Percentiles rank a stretch among this genome's conserved stretches.
phyloP scores from a whole-genome alignment of 2,113 vertebrate genomes.

The Podarcis raffonei region DNA sequence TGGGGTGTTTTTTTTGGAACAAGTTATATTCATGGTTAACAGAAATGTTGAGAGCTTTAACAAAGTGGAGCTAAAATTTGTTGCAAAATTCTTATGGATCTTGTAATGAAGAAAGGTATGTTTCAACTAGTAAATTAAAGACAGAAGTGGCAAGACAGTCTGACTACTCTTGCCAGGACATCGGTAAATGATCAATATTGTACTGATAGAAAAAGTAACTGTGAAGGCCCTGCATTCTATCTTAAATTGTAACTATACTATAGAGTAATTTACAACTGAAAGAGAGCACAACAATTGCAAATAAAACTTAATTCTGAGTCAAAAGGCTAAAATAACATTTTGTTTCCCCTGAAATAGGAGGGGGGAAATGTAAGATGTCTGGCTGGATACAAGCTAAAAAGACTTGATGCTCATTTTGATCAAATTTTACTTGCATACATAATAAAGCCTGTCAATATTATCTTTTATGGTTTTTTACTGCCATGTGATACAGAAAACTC shows the following conservation, averaged over 20 bases:
- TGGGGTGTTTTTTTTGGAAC: slow-evolving; percentile 66
- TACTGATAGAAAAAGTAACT: slow-evolving; percentile 19
- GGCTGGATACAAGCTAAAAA: background rate
- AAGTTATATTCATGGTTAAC: slow-evolving; percentile 55
- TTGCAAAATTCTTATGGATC: slow-evolving; percentile 45
- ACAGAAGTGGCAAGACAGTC: slow-evolving; percentile 50
- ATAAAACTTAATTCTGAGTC: background rate
- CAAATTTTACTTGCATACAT: background rate
- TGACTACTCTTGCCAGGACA: slow-evolving; percentile 40
- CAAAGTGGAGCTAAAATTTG: slow-evolving; percentile 48
- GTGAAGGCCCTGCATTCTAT: slow-evolving; percentile 16
- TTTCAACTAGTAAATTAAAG: slow-evolving; percentile 61
- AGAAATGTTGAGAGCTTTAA: slow-evolving; percentile 61
- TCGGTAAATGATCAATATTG: slow-evolving; percentile 6
- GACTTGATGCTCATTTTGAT: slow-evolving; percentile 18
- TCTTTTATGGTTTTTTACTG: background rate
- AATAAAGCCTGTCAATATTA: slow-evolving; percentile 2
- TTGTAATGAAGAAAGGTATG: slow-evolving; percentile 44
- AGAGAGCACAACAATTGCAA: background rate
- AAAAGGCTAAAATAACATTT: background rate
- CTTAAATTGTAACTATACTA: background rate
- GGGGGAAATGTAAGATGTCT: background rate
- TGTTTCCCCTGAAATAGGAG: background rate
- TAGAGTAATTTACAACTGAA: background rate
- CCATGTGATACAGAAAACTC: slow-evolving; percentile 52